A percentile compares a stretch with the other conserved stretches of the same genome.
phyloP scores from a whole-genome alignment of 2,113 vertebrate genomes.

The Etheostoma spectabile region DNA sequence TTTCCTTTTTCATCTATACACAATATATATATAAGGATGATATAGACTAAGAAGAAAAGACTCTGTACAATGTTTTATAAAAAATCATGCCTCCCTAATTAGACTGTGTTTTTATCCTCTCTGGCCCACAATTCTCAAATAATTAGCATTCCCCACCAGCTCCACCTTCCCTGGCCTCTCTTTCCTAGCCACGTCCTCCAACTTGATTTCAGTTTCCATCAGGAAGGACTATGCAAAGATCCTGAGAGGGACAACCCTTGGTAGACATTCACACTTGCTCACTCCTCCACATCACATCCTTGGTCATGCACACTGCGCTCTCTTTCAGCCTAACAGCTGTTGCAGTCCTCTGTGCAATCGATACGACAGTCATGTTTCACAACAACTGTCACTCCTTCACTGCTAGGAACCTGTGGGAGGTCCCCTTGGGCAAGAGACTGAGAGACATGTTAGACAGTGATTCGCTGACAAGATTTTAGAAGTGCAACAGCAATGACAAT shows the following conservation, averaged over 20 bases:
- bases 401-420: conserved; percentile 69
- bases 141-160: background rate
- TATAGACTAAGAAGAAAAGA: background rate
- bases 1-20: background rate
- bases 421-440: conserved; percentile 57
- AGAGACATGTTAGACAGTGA: conserved; percentile 45
- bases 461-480: conserved; percentile 47
- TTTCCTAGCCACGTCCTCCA: conserved; percentile 48
- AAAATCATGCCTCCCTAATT: background rate
- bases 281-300: conserved; percentile 66
- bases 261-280: conserved; percentile 68
- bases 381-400: conserved; percentile 69
- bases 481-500: conserved; percentile 14
- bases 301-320: conserved; percentile 50
- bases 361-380: conserved; percentile 77
- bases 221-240: conserved; percentile 73
- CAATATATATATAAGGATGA: background rate
- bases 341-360: conserved; percentile 69
- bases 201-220: conserved; percentile 64
- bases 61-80: background rate
- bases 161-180: conserved; percentile 16
- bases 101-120: conserved; percentile 5
- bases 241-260: conserved; percentile 67
- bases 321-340: conserved; percentile 75
- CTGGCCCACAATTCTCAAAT: conserved; percentile 8